Conservation (phyloP, 2,113 vertebrate species). For the Mus spicilegus region DNA sequence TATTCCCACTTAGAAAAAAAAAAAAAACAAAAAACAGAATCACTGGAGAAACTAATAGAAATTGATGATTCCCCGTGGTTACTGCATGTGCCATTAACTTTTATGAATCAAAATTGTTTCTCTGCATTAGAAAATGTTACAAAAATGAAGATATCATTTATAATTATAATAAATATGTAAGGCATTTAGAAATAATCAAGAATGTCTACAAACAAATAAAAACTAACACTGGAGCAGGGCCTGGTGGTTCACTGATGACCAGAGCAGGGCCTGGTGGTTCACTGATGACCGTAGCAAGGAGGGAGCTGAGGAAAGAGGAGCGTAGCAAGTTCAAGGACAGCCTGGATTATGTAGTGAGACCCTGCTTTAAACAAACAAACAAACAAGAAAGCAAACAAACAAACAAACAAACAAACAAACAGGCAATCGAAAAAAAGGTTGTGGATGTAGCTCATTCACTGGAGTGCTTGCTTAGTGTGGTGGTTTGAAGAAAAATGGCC, state of each 20-base stretch:
- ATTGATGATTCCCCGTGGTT: neutral
- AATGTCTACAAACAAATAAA: neutral
- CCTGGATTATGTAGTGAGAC: neutral
- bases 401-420: neutral
- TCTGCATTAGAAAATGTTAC: neutral
- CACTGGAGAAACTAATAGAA: neutral
- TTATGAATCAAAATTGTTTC: neutral
- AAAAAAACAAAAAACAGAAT: neutral
- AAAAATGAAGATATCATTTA: neutral
- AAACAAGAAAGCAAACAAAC: no score
- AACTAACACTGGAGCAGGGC: neutral
- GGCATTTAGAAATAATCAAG: neutral
- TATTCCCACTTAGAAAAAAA: neutral
- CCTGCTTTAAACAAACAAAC: neutral
- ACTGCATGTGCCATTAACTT: neutral
- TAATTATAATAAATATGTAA: neutral
- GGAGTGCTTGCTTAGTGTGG: no score
- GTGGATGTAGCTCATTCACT: no score
- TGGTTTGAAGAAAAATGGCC: neutral
- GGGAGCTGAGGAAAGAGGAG: no score
- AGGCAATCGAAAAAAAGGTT: no score
- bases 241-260: neutral
- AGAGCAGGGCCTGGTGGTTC: neutral
- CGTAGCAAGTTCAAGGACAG: neutral
- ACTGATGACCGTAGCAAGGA: neutral